phyloP scores from a whole-genome alignment of 2,113 vertebrate genomes.

The Ovis aries region DNA sequence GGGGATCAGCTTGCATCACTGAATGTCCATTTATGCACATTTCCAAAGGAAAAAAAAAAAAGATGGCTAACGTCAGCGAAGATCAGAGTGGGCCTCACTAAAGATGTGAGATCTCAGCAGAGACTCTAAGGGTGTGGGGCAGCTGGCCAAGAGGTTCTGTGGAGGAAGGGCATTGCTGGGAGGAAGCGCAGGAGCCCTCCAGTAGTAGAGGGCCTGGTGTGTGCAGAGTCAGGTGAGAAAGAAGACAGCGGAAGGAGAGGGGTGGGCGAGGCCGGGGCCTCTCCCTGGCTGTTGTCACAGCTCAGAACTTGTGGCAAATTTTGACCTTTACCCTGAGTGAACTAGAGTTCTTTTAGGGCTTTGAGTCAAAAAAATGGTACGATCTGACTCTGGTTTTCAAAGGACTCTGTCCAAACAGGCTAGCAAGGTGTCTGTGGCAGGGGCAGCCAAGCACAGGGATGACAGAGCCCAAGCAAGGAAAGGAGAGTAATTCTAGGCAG shows the following conservation, averaged over 20 bases:
- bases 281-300: background rate
- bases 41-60: background rate
- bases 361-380: background rate
- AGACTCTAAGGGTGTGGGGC: background rate
- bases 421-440: background rate
- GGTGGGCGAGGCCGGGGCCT: rapidly evolving
- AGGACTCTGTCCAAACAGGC: background rate
- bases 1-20: background rate
- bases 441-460: background rate
- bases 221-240: background rate
- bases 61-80: background rate
- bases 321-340: background rate
- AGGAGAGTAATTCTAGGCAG: background rate
- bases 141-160: background rate
- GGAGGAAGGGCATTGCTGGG: background rate
- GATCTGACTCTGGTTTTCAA: background rate
- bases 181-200: background rate
- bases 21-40: background rate
- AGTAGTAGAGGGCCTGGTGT: background rate
- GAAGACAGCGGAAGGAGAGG: background rate
- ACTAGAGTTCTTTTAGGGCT: background rate
- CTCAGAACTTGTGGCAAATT: background rate
- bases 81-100: background rate
- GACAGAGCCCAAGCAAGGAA: background rate
- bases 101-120: background rate